Conservation (phyloP, 1,140 invertebrate species). For the Drosophila santomea region DNA sequence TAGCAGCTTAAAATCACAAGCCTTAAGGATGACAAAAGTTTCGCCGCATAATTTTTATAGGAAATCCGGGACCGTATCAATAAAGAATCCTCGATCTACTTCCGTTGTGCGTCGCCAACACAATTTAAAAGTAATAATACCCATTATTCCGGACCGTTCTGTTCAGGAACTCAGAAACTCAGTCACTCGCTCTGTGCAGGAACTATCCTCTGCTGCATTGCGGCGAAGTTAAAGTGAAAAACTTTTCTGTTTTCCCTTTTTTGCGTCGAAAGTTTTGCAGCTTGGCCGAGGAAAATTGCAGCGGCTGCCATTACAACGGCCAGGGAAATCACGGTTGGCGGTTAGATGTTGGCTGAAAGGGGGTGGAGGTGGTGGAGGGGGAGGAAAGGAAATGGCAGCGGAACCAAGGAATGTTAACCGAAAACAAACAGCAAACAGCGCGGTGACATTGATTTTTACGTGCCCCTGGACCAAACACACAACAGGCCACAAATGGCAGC, state of each 20-base stretch:
- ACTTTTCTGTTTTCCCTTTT: conserved; percentile 72
- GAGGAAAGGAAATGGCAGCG: conserved; percentile 49
- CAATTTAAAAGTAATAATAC: conserved; percentile 58
- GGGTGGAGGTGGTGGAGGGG: background rate
- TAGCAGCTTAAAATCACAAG: background rate
- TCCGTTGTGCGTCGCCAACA: conserved; percentile 46
- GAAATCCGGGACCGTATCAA: conserved; percentile 34
- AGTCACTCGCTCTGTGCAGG: conserved; percentile 27
- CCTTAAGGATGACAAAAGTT: conserved; percentile 7
- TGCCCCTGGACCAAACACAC: conserved; percentile 47
- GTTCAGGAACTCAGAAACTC: conserved; percentile 50
- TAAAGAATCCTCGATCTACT: conserved; percentile 42
- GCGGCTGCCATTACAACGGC: conserved; percentile 75
- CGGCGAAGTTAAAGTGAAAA: conserved; percentile 81
- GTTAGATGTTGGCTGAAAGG: background rate
- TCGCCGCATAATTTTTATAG: conserved; percentile 18
- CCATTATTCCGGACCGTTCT: conserved; percentile 37
- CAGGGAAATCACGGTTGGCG: conserved; percentile 59
- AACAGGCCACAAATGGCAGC: conserved; percentile 73
- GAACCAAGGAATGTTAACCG: conserved; percentile 79
- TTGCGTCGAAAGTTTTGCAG: conserved; percentile 73
- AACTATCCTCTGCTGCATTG: conserved; percentile 70
- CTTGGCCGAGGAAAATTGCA: conserved; percentile 74
- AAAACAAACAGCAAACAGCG: conserved; percentile 81
- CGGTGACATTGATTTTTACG: conserved; percentile 81